phyloP scores from a whole-genome alignment of 2,888 invertebrate species.

The Mesorhabditis spiculigera region DNA sequence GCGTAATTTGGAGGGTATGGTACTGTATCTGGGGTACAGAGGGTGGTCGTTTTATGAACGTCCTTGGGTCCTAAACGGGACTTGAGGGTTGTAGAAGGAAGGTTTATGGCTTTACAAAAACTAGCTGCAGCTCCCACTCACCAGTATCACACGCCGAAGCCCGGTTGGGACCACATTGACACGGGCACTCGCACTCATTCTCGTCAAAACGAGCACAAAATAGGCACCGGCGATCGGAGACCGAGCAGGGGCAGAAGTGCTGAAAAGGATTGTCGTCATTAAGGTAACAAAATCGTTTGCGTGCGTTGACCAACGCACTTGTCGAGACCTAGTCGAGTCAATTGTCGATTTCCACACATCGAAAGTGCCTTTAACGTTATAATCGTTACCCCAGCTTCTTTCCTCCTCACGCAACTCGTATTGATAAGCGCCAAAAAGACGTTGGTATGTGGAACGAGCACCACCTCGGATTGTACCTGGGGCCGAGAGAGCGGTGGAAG shows the following conservation, averaged over 20 bases:
- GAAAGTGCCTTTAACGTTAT: too few relatives aligned
- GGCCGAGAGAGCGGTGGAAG: neutral
- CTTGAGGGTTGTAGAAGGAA: too few relatives aligned
- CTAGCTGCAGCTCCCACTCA: neutral
- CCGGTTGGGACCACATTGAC: slow-evolving; percentile 75
- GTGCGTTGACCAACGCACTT: too few relatives aligned
- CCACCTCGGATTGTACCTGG: neutral
- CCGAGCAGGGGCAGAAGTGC: slow-evolving; percentile 81
- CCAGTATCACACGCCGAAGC: neutral
- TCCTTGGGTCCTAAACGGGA: too few relatives aligned
- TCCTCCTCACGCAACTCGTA: neutral
- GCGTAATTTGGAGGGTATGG: too few relatives aligned
- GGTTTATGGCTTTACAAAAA: too few relatives aligned
- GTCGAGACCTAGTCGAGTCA: too few relatives aligned
- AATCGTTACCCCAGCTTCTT: neutral
- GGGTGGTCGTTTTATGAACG: too few relatives aligned
- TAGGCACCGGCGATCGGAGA: slow-evolving; percentile 74
- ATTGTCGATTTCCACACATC: too few relatives aligned
- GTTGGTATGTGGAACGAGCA: neutral
- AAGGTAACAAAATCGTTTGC: too few relatives aligned
- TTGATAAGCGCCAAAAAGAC: slow-evolving; percentile 4
- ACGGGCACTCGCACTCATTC: slow-evolving; percentile 89
- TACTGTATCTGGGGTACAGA: too few relatives aligned
- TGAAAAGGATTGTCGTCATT: neutral
- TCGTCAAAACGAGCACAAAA: slow-evolving; percentile 92